Conservation (phyloP, 2,888 invertebrate species). For the Chironomus riparius region DNA sequence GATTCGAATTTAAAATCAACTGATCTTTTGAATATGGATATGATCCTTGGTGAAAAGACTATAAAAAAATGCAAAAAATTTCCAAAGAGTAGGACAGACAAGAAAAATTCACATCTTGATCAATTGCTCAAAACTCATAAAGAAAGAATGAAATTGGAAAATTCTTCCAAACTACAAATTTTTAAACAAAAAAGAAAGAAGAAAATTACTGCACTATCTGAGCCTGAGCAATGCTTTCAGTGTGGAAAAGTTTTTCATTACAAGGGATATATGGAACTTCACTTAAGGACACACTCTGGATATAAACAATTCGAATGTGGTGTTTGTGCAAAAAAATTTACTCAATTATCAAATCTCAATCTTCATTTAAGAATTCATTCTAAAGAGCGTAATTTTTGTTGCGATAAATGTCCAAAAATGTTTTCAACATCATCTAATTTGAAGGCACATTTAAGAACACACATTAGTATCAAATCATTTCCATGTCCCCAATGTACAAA, state of each 20-base stretch:
- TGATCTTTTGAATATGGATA: conserved; percentile 4
- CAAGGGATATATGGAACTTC: conserved; percentile 35
- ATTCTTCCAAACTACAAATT: conserved; percentile 10
- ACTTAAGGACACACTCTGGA: conserved; percentile 35
- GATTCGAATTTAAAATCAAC: background rate
- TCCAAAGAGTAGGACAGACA: background rate
- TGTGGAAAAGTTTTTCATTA: conserved; percentile 35
- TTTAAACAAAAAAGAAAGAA: conserved; percentile 17
- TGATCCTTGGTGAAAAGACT: background rate
- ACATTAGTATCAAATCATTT: conserved; percentile 28
- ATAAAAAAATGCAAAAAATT: background rate
- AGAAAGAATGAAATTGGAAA: conserved; percentile 17
- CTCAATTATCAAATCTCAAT: conserved; percentile 29
- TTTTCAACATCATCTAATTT: conserved; percentile 30
- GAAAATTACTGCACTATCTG: conserved; percentile 30
- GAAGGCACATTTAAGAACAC: conserved; percentile 29
- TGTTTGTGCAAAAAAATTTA: conserved; percentile 30
- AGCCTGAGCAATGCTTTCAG: conserved; percentile 34
- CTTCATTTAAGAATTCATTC: conserved; percentile 29
- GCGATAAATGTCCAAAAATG: conserved; percentile 29
- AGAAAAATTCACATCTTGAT: conserved; percentile 22
- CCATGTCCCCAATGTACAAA: conserved; percentile 28
- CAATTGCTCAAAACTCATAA: conserved; percentile 11
- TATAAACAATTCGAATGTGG: conserved; percentile 36
- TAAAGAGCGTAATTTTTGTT: conserved; percentile 29